phyloP scores from a whole-genome alignment of 2,113 vertebrate species.

The Gambusia affinis region DNA sequence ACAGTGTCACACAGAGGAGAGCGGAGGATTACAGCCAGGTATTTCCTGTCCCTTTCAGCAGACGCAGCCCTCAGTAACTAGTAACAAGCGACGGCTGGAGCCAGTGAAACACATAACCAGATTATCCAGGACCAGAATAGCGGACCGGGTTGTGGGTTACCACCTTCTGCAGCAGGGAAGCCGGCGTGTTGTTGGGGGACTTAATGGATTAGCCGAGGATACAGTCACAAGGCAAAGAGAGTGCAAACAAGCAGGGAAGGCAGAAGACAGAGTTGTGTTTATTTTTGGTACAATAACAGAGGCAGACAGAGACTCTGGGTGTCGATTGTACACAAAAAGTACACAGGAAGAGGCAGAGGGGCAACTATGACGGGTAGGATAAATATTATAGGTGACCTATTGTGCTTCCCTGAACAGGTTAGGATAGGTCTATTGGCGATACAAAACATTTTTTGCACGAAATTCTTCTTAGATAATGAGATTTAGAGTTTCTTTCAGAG shows the following conservation, averaged over 20 bases:
- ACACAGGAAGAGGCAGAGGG: neutral
- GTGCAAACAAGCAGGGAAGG: slow-evolving; percentile 14
- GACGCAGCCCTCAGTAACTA: slow-evolving; percentile 11
- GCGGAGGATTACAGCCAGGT: slow-evolving; percentile 62
- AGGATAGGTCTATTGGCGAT: no score
- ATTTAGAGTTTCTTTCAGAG: no score
- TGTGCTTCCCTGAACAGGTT: no score
- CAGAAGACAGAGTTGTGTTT: slow-evolving; percentile 21
- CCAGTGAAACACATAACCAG: slow-evolving; percentile 63
- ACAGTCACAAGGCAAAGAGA: slow-evolving; percentile 26
- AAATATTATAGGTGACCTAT: slow-evolving; percentile 8
- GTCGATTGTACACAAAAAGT: neutral
- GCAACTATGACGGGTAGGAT: slow-evolving; percentile 20
- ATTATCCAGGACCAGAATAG: slow-evolving; percentile 66
- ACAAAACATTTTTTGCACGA: no score
- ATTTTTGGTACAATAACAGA: slow-evolving; percentile 30
- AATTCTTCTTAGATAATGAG: no score
- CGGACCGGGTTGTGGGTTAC: slow-evolving; percentile 37
- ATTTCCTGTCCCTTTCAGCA: slow-evolving; percentile 43
- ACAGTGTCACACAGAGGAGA: slow-evolving; percentile 25
- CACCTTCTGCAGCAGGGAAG: slow-evolving; percentile 24
- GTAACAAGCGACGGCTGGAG: slow-evolving; percentile 20
- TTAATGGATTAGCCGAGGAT: slow-evolving; percentile 63
- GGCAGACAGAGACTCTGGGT: slow-evolving; percentile 17
- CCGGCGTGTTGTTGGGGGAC: slow-evolving; percentile 39